Conservation (phyloP, 1,140 invertebrate species). For the Araneus ventricosus region DNA sequence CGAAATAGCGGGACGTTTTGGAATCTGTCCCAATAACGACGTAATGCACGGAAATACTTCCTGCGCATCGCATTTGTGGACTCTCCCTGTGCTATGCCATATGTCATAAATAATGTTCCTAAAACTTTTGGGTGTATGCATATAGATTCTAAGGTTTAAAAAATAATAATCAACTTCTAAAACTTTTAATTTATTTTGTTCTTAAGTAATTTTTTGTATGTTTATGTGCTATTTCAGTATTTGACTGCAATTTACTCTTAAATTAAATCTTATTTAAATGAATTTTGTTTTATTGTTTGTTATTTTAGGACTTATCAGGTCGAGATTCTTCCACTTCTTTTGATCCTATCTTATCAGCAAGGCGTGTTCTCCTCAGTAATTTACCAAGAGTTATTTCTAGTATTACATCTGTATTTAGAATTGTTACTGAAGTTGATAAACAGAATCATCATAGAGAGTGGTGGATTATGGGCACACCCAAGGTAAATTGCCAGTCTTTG, state of each 20-base stretch:
- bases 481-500: constrained; percentile 76
- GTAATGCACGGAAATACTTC: too few relatives aligned
- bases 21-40: too few relatives aligned
- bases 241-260: neutral
- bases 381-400: constrained; percentile 90
- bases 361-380: constrained; percentile 88
- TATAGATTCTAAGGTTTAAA: too few relatives aligned
- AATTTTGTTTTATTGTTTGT: neutral
- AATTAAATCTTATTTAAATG: neutral
- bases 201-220: too few relatives aligned
- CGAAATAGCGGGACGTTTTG: too few relatives aligned
- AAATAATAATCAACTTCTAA: too few relatives aligned
- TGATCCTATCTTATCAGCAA: constrained; percentile 83
- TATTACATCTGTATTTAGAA: constrained; percentile 89
- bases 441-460: constrained; percentile 74
- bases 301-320: constrained; percentile 27
- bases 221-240: neutral
- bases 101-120: too few relatives aligned
- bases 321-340: constrained; percentile 45
- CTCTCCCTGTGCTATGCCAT: too few relatives aligned
- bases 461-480: constrained; percentile 80
- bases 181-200: neutral
- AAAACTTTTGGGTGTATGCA: too few relatives aligned
- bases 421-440: constrained; percentile 69
- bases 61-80: too few relatives aligned